Evolutionary conservation across 2,888 invertebrate genomes (phyloP), one percentile per base, ranked within the genome.

Genomic region (Cephus pulcher): DNA sequence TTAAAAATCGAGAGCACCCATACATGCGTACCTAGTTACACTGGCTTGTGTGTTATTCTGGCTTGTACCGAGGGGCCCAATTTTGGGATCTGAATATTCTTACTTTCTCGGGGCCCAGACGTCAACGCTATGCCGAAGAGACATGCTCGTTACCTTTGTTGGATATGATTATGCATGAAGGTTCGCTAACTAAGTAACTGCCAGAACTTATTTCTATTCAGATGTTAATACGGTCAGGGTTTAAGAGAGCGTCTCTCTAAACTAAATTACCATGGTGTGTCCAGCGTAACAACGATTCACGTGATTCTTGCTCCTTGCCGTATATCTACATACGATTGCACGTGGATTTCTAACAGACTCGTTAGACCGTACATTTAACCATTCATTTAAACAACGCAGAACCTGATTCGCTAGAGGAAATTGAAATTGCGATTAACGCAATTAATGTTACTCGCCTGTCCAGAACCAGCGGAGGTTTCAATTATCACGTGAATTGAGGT

Each of bases 401-500:
- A 56, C 56, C 56, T 56, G 23, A 23, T 56, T 56, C 23, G 56
- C 23, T 9, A 9, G 56, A 56, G 56, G 9, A 56, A 56, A 15
- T 56, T 56, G 56, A 56, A 56, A 56, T 56, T 56, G 9, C 56
- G 56, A 56, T 56, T 23, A 56, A 23, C 56, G 56, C 56, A 56
- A 56, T 56, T 56, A 56, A 56, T 56, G 56, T 56, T 56, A 56
- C 56, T 56, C 56, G 15, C 23, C 56, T 56, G 56, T 56, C 56
- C 56, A 56, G 56, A 56, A 56, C n/a, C 74, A 23, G 34, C 30
- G 35, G 74, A 12, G 35, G 4, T 74, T 74, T 40, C 37, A 34
- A 35, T 84, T 84, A 80, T 81, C 40, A 74, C 33, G 79, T 23
- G 79, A 82, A 85, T 86, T 83, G 83, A 85, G 82, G 83, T 83